Percentiles rank a stretch among this genome's conserved stretches.
Evolutionary conservation across 2,113 vertebrate genomes (phyloP).

Genomic region (Meriones unguiculatus): DNA sequence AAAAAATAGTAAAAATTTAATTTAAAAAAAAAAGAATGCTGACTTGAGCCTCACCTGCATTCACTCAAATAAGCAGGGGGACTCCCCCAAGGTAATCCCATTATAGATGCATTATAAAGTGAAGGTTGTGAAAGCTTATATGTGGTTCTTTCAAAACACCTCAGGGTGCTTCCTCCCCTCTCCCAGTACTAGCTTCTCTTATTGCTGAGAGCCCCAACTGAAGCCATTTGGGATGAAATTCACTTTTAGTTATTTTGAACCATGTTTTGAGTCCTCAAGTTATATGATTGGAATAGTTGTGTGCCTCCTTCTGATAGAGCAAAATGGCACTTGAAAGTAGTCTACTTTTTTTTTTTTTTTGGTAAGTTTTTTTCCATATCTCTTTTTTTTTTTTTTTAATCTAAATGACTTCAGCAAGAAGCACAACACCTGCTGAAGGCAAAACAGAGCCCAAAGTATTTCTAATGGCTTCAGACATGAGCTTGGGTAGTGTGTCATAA

Average conservation of each 20-base stretch:
- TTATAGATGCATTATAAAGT: not conserved
- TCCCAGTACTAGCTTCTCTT: not conserved
- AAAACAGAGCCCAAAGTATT: not conserved
- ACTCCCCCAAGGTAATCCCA: not conserved
- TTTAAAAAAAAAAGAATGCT: not conserved
- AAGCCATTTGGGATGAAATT: constrained; percentile 7
- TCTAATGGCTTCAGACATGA: not conserved
- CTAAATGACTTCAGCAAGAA: not conserved
- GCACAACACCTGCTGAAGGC: not conserved
- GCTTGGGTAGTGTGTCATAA: not conserved
- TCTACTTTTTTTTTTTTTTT: constrained; percentile 14
- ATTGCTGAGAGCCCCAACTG: not conserved
- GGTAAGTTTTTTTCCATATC: not conserved
- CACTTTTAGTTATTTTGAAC: constrained; percentile 52
- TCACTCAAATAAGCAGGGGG: not conserved
- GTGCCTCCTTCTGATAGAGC: not conserved
- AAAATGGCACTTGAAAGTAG: constrained; percentile 41
- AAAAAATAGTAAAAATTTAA: too few species aligned
- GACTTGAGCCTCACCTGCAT: not conserved
- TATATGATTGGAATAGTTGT: not conserved
- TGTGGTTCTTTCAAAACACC: not conserved
- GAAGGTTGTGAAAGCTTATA: constrained; percentile 19
- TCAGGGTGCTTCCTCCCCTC: not conserved
- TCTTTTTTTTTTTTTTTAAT: constrained; percentile 18
- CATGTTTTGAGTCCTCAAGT: constrained; percentile 27